Base-by-base conservation (phyloP, 2,888 invertebrate genomes). In the Frankliniella fusca region DNA sequence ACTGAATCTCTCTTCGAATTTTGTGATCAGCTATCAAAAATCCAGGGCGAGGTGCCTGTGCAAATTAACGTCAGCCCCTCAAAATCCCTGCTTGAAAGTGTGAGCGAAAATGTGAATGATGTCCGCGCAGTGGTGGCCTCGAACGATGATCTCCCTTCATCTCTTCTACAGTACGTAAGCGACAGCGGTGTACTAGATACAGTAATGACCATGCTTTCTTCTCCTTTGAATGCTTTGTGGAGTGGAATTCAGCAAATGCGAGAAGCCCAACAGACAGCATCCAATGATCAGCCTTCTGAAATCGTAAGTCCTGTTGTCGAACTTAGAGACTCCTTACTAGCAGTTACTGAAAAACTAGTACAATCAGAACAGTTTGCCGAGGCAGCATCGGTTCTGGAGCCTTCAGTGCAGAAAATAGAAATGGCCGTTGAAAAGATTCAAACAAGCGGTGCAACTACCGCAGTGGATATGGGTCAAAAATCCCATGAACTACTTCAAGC, bases 401-500 rank as follows among this genome's bases (percentile, higher is more conserved):
- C 70, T 12, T 76, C 70, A 7, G 27, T 76, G 2, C 8, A 27
- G 27, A 76, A 23, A 12, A 76, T 76, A 8, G 12, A 76, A 23
- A 76, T 12, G 9, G 70, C 70, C 9, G 70, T 76, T 27, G 27
- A 8, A 0, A 76, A 76, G 27, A 76, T 76, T 27, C 23, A 76
- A 23, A 12, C 12, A 23, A 12, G n/a, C 10, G 27, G 11, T 8
- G 23, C 12, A 7, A 12, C 8, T 8, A 27, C 70, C 10, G 9
- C 7, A 76, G 5, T 12, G 3, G 27, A 12, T 12, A 61, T n/a
- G 7, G 61, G n/a, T 18, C 80, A 76, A 10, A 54, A 81, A 65
- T 81, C 28, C 7, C 81, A 80, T 28, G 76, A 84, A 18, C 80
- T 84, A 11, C 80, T 85, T 7, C 81, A 81, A 28, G 83, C 83